Evolutionary conservation across 2,888 invertebrate genomes (phyloP), one percentile per base, ranked within the genome.

Genomic region (Rhorus exstirpatorius): DNA sequence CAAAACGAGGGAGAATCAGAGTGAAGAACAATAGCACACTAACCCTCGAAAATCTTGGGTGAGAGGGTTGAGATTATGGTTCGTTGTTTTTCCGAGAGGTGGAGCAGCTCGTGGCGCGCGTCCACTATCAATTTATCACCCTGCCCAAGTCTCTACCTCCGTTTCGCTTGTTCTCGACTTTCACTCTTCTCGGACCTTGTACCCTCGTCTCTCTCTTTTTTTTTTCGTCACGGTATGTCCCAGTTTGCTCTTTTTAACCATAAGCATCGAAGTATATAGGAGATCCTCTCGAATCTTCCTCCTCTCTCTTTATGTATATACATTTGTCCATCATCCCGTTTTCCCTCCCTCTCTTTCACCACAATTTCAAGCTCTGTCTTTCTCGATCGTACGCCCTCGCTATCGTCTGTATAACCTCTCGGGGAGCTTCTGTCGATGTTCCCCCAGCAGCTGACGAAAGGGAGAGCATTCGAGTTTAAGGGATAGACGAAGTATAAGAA

Each of bases 91-190:
- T 35, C 71, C 70, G 35, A 12, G n/a, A 65, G 72, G 51, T 31
- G 70, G 65, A 80, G 81, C 79, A 86, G 89, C 86, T 85, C 91
- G 91, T 91, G 91, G 89, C 90, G 88, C 88, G 87, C 89, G 92
- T 91, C 91, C 91, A 91, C 91, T 92, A 92, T 91, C 92, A 92
- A 91, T 92, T 93, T 91, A 92, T 93, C 90, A 91, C 89, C 88
- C 90, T 87, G 76, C 14, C 58, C 31, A 51, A 41, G 38, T 67
- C 38, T 31, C 60, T 26, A 49, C n/a, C n/a, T 58, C 24, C 65
- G 53, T 35, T 17, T 31, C 63, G 8, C 14, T 60, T 7, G 19
- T 70, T 68, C 24, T 46, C 55, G 79, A 84, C 85, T 85, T 85
- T 80, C 74, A 68, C 46, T 72, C 61, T 82, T 80, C 79, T 85